Evolutionary conservation across 1,140 invertebrate species (phyloP), one percentile per base, ranked within the genome.

Genomic region (Drosophila biarmipes): DNA sequence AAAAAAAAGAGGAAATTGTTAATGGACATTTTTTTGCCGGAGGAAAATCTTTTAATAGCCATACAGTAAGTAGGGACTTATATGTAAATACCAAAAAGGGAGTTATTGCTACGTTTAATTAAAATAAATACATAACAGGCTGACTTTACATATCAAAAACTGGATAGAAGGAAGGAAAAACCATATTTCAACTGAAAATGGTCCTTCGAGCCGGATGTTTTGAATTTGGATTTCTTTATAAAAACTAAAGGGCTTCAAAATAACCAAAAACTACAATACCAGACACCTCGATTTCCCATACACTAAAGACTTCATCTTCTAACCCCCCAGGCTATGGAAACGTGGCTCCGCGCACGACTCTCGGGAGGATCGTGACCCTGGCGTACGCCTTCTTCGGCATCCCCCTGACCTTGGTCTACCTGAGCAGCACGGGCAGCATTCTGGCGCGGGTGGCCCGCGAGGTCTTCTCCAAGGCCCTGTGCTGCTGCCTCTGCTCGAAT

Each of bases 341-440:
- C 82, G 96, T 98, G 29, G 95, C 96, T 0, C 97, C 97, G 1
- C 94, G 94, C 63, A 96, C 96, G n/a, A 94, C 95, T 1, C 92
- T 96, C 37, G 97, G 97, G 0, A 96, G 97, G 91, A 94, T 96
- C 29, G 95, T 97, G 0, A 98, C 97, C 5, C 96, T 98, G 91
- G 95, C 96, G 7, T 98, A 98, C 92, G 97, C 97, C 11, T 95
- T 96, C 40, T 93, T 98, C 14, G 97, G 98, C 14, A 98, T 99
- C 77, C 98, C 98, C 0, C 92, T 99, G 63, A 98, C 97, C 66
- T 94, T 99, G 38, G 94, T 99, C 6, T 97, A 97, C 92, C 93
- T 97, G 55, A 97, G 96, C 24, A 96, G 96, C 64, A 95, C 97
- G 7, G 96, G 96, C 52, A 96, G 96, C 61, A 94, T 97, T 6